Evolutionary conservation across 2,888 invertebrate species (phyloP), one percentile per base, ranked within the genome.

Genomic region (Cerceris ruficornis): DNA sequence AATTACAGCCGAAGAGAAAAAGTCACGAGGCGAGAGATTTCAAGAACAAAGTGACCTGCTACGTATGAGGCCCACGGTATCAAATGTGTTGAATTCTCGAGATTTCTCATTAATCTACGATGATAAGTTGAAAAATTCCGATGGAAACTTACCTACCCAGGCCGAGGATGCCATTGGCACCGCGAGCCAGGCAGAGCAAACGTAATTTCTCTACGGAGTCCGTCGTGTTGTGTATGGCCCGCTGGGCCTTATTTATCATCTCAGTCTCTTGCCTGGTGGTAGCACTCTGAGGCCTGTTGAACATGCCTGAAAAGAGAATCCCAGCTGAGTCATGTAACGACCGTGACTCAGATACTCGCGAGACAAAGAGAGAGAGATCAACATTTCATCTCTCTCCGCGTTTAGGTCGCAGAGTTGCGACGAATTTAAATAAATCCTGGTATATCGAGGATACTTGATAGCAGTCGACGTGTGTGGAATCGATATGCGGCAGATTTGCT

Each of bases 131-230:
- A 46, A 46, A 11, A 46, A 46, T 8, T 8, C 46, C 5, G 8
- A 46, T 46, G 6, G 50, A 14, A 9, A 90, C 93, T 93, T 92
- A 97, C 96, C 97, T 96, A 87, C 96, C 97, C 60, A 99, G 93
- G 0, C 96, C 97, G 88, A 98, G 94, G 90, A 99, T 98, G 68
- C 98, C 98, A 41, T 95, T 95, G 42, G 98, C 96, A 17, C 98
- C 99, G 76, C 98, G 94, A 0, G 96, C 94, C 67, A 98, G 94
- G 92, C 98, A 98, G 81, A 97, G 93, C 82, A 97, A 93, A 62
- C 98, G 95, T 82, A 99, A 93, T 90, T 96, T 96, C 93, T 98
- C 96, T 72, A 98, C 92, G 0, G 97, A 96, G 92, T 98, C 97
- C 75, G 95, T 96, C 17, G 96, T 93, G 65, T 93, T 93, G 74